A percentile compares a stretch with the other conserved stretches of the same genome.
These are phyloP conservation scores for Palloptera scutellata DNA, from an alignment of 2,888 invertebrate species.

Conservation along the genomic window DNA sequence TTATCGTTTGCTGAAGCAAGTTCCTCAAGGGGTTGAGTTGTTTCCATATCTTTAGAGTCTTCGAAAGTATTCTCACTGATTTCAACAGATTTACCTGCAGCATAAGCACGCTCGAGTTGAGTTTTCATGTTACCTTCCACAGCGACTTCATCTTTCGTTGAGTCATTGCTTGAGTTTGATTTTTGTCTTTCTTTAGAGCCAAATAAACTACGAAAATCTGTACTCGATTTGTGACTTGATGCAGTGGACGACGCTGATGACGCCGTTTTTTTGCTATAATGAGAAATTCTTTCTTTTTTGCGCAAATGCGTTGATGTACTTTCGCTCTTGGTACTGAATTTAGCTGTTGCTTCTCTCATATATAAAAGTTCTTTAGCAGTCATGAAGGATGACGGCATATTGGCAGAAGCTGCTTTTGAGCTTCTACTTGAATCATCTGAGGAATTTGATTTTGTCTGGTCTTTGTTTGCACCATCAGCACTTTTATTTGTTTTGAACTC, in stretches of 20 bases:
- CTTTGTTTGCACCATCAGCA: not conserved
- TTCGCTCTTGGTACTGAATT: slow-evolving; percentile 15
- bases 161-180: no score
- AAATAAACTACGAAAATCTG: no score
- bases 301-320: not conserved
- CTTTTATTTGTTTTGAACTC: slow-evolving; percentile 10
- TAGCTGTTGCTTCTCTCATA: slow-evolving; percentile 17
- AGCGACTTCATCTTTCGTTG: no score
- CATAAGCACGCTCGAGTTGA: no score
- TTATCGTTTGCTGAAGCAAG: no score
- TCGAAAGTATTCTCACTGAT: no score
- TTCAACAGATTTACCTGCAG: no score
- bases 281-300: no score
- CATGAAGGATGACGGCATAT: not conserved
- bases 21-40: no score
- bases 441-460: slow-evolving; percentile 1
- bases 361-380: not conserved
- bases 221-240: not conserved
- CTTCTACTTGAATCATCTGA: not conserved
- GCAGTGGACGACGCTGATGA: slow-evolving; percentile 8
- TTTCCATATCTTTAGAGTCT: no score
- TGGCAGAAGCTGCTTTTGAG: slow-evolving; percentile 12
- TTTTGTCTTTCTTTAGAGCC: no score
- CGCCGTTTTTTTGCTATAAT: not conserved
- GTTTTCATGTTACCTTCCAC: no score